These are phyloP conservation scores for Aurelia aurita complex sp. Pacific DNA, from an alignment of 30 jellyfish, hydroid and myxozoan genomes.

Conservation along the genomic window DNA sequence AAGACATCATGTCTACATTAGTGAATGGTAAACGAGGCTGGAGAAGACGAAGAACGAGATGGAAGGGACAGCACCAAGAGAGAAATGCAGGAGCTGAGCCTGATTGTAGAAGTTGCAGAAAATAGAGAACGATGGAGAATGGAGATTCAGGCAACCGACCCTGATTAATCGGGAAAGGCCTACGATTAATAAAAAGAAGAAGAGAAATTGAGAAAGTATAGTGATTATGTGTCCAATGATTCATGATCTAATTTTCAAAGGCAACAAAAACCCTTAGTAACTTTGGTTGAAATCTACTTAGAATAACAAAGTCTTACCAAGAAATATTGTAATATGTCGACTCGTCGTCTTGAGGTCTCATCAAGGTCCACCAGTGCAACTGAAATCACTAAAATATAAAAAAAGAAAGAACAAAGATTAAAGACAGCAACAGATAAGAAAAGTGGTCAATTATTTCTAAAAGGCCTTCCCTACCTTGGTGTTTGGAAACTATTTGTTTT, in stretches of 20 bases:
- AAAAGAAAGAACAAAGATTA: background rate
- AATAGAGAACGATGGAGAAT: background rate
- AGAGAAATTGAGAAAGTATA: background rate
- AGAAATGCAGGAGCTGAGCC: background rate
- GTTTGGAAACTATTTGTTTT: too few relatives aligned
- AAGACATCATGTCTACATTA: slow-evolving; percentile 1
- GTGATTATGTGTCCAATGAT: too few relatives aligned
- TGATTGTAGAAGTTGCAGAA: background rate
- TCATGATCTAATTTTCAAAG: too few relatives aligned
- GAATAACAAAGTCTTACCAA: slow-evolving; percentile 20
- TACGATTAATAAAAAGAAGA: background rate
- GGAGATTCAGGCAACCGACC: background rate
- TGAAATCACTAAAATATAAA: slow-evolving; percentile 30
- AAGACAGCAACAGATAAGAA: background rate
- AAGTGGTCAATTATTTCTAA: too few relatives aligned
- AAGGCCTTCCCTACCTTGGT: too few relatives aligned
- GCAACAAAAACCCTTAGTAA: too few relatives aligned
- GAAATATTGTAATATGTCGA: slow-evolving; percentile 79
- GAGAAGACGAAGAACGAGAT: background rate
- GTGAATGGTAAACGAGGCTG: slow-evolving; percentile 23
- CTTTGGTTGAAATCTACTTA: too few relatives aligned
- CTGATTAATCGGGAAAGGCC: background rate
- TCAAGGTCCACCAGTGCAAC: slow-evolving; percentile 75
- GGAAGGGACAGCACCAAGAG: background rate
- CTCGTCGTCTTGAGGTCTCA: slow-evolving; percentile 78